These are phyloP conservation scores for Zelostemma sp. DNA, from an alignment of 1,140 invertebrate genomes.

Conservation along the genomic window DNA sequence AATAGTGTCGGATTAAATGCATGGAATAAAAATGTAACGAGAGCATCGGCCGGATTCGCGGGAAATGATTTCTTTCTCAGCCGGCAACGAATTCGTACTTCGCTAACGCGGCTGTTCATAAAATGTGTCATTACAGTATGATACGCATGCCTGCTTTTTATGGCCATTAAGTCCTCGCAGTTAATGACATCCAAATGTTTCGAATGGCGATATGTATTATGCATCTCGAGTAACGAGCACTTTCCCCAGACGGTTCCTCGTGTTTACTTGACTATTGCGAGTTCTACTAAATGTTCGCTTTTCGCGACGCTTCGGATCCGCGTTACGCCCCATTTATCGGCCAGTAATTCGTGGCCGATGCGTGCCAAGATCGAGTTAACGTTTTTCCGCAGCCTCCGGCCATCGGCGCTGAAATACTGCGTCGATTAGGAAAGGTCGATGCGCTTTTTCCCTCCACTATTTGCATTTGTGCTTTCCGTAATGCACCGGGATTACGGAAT, in stretches of 20 bases:
- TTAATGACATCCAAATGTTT: conserved; percentile 48
- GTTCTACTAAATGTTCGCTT: conserved; percentile 2
- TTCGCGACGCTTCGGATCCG: conserved; percentile 3
- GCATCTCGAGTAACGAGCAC: conserved; percentile 37
- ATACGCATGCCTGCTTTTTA: conserved; percentile 32
- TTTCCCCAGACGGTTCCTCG: conserved; percentile 32
- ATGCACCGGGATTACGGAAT: too few species aligned
- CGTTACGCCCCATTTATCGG: conserved; percentile 23
- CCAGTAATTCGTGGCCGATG: conserved; percentile 25
- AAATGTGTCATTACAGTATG: conserved; percentile 30
- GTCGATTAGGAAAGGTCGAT: too few species aligned
- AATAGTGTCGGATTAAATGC: too few species aligned
- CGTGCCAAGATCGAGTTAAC: conserved; percentile 41
- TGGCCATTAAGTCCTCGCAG: conserved; percentile 39
- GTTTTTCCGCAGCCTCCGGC: not conserved
- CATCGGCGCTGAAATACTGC: not conserved
- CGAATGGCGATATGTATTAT: conserved; percentile 43
- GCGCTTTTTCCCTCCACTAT: too few species aligned
- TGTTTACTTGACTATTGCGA: conserved; percentile 27
- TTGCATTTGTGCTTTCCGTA: too few species aligned
- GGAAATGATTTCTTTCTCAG: not conserved
- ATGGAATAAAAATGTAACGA: not conserved
- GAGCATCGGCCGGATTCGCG: not conserved
- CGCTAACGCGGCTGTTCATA: conserved; percentile 18
- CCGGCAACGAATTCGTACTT: conserved; percentile 11